A percentile compares a stretch with the other conserved stretches of the same genome.
phyloP scores from a whole-genome alignment of 1,140 invertebrate species.

The Dreissena rostriformis region DNA sequence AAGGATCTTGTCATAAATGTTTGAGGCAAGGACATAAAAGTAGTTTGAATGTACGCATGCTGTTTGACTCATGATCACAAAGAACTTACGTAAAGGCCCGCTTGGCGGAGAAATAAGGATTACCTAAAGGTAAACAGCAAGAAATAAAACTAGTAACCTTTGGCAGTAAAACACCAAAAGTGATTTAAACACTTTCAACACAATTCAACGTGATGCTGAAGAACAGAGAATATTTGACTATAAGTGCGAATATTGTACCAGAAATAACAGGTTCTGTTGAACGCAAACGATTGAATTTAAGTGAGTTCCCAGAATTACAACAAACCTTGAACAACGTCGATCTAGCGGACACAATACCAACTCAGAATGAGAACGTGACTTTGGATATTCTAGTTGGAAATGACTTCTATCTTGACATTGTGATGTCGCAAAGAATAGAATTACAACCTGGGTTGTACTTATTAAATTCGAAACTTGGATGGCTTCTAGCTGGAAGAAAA shows the following conservation, averaged over 20 bases:
- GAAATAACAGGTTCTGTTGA: background rate
- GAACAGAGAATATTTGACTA: background rate
- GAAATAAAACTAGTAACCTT: no score
- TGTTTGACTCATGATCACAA: no score
- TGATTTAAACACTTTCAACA: no score
- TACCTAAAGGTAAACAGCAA: no score
- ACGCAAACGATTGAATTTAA: no score
- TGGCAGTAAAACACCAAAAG: no score
- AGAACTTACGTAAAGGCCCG: no score
- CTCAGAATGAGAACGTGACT: background rate
- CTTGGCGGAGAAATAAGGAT: no score
- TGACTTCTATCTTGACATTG: slow-evolving; percentile 22
- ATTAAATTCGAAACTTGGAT: slow-evolving; percentile 5
- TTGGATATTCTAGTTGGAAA: slow-evolving; percentile 11
- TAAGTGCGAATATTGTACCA: slow-evolving; percentile 18
- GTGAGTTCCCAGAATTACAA: background rate
- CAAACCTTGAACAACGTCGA: background rate
- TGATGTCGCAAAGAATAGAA: slow-evolving; percentile 21
- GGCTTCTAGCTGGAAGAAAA: slow-evolving; percentile 2
- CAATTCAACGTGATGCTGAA: background rate
- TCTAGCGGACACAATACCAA: slow-evolving; percentile 8
- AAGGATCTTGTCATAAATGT: no score
- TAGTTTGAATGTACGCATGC: no score
- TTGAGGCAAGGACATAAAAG: no score
- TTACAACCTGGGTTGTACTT: slow-evolving; percentile 17